phyloP scores from a whole-genome alignment of 2,113 vertebrate species.

The Brevimyrus niger region DNA sequence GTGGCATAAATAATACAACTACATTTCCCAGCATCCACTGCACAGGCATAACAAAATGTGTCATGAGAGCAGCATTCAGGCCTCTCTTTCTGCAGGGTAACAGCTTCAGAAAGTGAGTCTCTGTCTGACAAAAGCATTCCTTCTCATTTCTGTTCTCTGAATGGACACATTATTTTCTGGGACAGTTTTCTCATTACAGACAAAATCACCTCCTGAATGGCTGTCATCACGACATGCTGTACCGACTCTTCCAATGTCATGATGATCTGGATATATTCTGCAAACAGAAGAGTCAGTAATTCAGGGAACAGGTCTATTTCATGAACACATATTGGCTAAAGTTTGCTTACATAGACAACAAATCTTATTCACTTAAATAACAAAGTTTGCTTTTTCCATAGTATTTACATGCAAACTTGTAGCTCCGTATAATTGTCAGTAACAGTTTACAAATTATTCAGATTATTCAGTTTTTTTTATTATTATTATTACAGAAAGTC shows the following conservation, averaged over 20 bases:
- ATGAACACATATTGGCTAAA: neutral
- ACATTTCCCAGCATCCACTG: neutral
- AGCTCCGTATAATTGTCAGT: neutral
- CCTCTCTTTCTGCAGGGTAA: neutral
- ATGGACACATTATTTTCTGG: neutral
- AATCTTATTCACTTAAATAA: neutral
- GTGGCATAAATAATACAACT: neutral
- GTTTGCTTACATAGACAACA: neutral
- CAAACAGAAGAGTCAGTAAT: neutral
- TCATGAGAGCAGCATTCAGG: neutral
- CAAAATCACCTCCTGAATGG: slow-evolving; percentile 83
- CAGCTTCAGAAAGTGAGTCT: neutral
- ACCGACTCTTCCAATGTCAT: slow-evolving; percentile 97
- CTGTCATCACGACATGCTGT: slow-evolving; percentile 95
- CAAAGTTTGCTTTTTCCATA: neutral
- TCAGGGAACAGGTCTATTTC: neutral
- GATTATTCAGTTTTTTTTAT: neutral
- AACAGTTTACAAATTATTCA: neutral
- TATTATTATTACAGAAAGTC: neutral
- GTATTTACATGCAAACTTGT: neutral
- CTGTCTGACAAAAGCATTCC: neutral
- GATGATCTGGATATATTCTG: slow-evolving; percentile 94
- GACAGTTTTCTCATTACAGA: neutral
- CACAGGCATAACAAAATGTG: neutral
- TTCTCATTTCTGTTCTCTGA: neutral